Evolutionary conservation across 2,888 invertebrate genomes (phyloP).

Genomic region (Rhaphigaster nebulosa): DNA sequence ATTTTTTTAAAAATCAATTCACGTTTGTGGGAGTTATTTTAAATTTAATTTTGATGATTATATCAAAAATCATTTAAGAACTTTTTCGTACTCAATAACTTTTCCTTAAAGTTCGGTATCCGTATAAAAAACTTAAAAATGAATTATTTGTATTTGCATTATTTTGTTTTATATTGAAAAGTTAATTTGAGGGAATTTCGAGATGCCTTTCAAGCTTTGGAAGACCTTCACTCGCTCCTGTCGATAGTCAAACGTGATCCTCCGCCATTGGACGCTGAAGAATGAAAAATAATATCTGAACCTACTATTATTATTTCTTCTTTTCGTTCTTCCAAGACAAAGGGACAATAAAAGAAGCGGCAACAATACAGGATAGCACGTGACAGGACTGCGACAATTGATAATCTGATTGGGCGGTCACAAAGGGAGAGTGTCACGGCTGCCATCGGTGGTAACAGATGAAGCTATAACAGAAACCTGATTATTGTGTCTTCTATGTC

Average conservation of each 20-base stretch:
- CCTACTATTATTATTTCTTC: constrained; percentile 24
- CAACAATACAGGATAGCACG: constrained; percentile 42
- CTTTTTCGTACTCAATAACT: too few relatives aligned
- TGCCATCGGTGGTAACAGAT: background rate
- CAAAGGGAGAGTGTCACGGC: constrained; percentile 42
- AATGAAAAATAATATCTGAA: constrained; percentile 41
- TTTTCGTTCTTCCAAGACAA: constrained; percentile 33
- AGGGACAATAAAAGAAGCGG: constrained; percentile 30
- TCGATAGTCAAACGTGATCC: constrained; percentile 43
- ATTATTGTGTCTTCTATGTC: constrained; percentile 21
- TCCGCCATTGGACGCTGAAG: background rate
- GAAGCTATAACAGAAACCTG: constrained; percentile 9
- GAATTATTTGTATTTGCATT: background rate
- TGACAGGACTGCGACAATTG: constrained; percentile 46
- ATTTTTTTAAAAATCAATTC: too few relatives aligned
- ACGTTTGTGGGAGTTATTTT: too few relatives aligned
- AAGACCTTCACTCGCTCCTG: background rate
- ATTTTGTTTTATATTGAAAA: background rate
- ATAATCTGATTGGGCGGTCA: constrained; percentile 35
- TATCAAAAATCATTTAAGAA: too few relatives aligned
- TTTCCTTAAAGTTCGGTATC: too few relatives aligned
- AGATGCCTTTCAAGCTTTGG: background rate
- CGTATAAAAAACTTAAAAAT: too few relatives aligned
- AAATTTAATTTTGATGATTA: too few relatives aligned
- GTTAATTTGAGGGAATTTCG: background rate